Percentiles rank a stretch among this genome's conserved stretches.
These are phyloP conservation scores for Micromys minutus DNA, from an alignment of 2,113 vertebrate genomes.

Conservation along the genomic window DNA sequence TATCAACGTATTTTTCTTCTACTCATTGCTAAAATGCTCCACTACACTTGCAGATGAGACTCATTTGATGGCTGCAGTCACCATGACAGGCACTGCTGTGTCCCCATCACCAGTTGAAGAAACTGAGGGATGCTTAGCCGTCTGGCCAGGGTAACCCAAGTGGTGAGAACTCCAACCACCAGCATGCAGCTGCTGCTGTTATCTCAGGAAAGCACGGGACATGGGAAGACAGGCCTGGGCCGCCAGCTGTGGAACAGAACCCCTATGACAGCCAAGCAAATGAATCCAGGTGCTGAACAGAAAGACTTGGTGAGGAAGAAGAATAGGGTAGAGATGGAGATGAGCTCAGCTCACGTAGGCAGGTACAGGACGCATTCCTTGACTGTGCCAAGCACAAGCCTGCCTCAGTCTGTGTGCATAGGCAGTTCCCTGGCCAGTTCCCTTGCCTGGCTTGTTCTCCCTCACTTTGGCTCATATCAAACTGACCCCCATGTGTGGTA, in stretches of 20 bases:
- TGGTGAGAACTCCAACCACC: neutral
- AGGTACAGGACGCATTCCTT: neutral
- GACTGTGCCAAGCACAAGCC: neutral
- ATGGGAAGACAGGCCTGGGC: neutral
- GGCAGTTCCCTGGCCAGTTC: neutral
- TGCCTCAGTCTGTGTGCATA: neutral
- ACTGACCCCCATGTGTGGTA: neutral
- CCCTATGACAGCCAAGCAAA: neutral
- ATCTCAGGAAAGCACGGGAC: neutral
- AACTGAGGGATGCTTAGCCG: neutral
- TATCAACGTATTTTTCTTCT: neutral
- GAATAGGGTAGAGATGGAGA: neutral
- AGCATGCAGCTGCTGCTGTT: neutral
- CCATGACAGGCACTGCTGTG: neutral
- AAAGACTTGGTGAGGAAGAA: neutral
- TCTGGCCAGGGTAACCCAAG: neutral
- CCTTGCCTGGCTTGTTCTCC: neutral
- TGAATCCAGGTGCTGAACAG: neutral
- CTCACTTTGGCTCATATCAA: neutral
- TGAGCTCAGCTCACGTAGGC: neutral
- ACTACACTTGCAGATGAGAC: neutral
- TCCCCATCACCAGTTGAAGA: neutral
- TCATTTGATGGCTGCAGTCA: neutral
- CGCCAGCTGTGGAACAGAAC: neutral
- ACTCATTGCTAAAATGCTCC: neutral